Base-by-base conservation (phyloP, 2,888 invertebrate genomes). In the Allacma fusca region DNA sequence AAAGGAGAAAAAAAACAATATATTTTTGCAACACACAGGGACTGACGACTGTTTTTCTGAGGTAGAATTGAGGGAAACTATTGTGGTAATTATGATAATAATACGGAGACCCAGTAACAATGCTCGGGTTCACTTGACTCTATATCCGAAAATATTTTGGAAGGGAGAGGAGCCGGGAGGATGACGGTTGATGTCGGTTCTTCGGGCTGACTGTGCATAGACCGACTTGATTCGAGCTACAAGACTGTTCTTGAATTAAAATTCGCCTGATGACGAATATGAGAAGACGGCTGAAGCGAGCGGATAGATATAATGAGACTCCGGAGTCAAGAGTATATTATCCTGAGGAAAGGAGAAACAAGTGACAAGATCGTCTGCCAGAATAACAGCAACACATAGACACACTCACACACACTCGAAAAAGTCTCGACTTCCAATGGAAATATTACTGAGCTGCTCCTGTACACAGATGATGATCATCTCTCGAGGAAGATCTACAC, bases 331-430 rank as follows among this genome's bases (percentile, higher is more conserved):
- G 40, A 13, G 40, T 9, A 9, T 5, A 40, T 59, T 23, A 59
- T 7, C 5, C 7, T 21, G n/a, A 59, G n/a, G 23, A n/a, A 59
- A 59, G 59, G 59, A 7, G 23, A 59, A 59, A 59, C 59, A 59
- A 59, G 12, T 59, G n/a, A 59, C 59, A 59, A 59, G 59, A 59
- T n/a, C 12, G 59, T 59, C n/a, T 59, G 59, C 59, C 59, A 59
- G 59, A 59, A 59, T 59, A n/a, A 7, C 13, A 40, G 40, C 40
- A 40, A 40, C 5, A 40, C 13, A 40, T 40, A 40, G n/a, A 40
- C 40, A 40, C 40, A 40, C 7, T 5, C 40, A 59, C 23, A 59
- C 23, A 23, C 23, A 59, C 23, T 59, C 19, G 5, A 59, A 23
- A 13, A 23, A n/a, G n/a, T n/a, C n/a, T n/a, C n/a, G n/a, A n/a